A percentile compares a stretch with the other conserved stretches of the same genome.
phyloP scores from a whole-genome alignment of 1,140 invertebrate species.

The Dendrolimus punctatus region DNA sequence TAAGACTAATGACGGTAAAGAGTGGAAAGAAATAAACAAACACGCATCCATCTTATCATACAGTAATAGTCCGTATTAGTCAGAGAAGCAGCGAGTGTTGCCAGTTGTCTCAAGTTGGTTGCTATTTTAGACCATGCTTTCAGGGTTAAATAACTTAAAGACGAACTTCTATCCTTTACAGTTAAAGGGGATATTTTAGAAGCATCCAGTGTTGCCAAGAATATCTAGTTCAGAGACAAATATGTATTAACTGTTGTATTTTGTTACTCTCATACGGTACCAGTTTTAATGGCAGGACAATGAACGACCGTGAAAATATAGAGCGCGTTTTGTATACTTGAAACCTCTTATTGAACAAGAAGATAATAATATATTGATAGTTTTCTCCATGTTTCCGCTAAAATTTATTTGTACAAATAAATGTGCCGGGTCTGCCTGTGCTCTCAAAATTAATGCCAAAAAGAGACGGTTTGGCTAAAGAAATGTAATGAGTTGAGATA shows the following conservation, averaged over 20 bases:
- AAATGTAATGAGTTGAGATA: too few relatives aligned
- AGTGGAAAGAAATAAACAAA: too few relatives aligned
- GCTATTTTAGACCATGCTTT: conserved; percentile 41
- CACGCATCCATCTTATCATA: background rate
- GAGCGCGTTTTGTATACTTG: too few relatives aligned
- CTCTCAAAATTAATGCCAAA: too few relatives aligned
- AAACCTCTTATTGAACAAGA: too few relatives aligned
- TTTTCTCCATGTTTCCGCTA: too few relatives aligned
- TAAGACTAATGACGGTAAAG: too few relatives aligned
- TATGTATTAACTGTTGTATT: conserved; percentile 12
- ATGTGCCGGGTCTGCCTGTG: too few relatives aligned
- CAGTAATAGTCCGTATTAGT: conserved; percentile 22
- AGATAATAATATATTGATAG: too few relatives aligned
- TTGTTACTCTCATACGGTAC: conserved; percentile 4
- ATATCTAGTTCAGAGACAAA: conserved; percentile 39
- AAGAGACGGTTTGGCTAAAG: too few relatives aligned
- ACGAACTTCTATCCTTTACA: conserved; percentile 32
- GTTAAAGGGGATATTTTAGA: conserved; percentile 30
- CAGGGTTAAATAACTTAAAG: conserved; percentile 55
- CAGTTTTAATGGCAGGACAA: background rate
- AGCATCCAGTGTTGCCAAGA: conserved; percentile 27
- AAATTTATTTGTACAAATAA: too few relatives aligned
- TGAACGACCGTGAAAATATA: too few relatives aligned
- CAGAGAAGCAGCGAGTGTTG: conserved; percentile 26
- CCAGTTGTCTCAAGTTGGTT: conserved; percentile 31